Percentiles rank a stretch among this genome's conserved stretches.
phyloP scores from a whole-genome alignment of 2,113 vertebrate species.

The Triplophysa tibetana region DNA sequence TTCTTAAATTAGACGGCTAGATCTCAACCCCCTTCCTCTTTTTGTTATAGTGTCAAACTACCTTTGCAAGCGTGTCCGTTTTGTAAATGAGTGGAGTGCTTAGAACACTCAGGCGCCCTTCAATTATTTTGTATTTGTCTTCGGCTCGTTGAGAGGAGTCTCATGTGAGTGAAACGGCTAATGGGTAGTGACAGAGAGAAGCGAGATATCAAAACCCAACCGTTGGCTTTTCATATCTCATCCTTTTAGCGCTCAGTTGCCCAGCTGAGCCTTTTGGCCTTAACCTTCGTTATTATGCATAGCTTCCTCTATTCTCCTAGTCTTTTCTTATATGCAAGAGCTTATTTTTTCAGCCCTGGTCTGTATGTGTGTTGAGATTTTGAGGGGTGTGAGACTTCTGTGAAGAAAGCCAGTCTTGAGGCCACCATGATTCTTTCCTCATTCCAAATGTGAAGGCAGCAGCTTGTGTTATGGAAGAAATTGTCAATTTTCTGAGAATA shows the following conservation, averaged over 20 bases:
- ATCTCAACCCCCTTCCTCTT: not conserved
- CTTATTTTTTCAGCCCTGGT: conserved; percentile 15
- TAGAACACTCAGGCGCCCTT: conserved; percentile 1
- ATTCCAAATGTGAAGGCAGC: not conserved
- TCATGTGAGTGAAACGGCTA: conserved; percentile 30
- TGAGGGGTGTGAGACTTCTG: not conserved
- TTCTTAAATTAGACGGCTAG: conserved; percentile 1
- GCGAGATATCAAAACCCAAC: conserved; percentile 45
- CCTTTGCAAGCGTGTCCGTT: not conserved
- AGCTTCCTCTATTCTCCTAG: conserved; percentile 59
- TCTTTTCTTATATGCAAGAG: not conserved
- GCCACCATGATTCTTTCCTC: not conserved
- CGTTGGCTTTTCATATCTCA: conserved; percentile 30
- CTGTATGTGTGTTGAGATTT: conserved; percentile 7
- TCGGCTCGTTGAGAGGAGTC: conserved; percentile 14
- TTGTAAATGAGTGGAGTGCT: conserved; percentile 40
- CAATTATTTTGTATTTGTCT: conserved; percentile 48
- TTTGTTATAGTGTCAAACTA: conserved; percentile 4
- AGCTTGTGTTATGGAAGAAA: too few relatives aligned
- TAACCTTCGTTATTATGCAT: conserved; percentile 70
- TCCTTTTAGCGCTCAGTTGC: conserved; percentile 32
- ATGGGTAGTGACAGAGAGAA: conserved; percentile 48
- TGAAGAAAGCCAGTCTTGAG: not conserved
- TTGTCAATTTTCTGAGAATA: too few relatives aligned
- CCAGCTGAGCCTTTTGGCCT: conserved; percentile 50